Evolutionary conservation across 2,113 vertebrate species (phyloP).

Genomic region (Gambusia holbrooki): DNA sequence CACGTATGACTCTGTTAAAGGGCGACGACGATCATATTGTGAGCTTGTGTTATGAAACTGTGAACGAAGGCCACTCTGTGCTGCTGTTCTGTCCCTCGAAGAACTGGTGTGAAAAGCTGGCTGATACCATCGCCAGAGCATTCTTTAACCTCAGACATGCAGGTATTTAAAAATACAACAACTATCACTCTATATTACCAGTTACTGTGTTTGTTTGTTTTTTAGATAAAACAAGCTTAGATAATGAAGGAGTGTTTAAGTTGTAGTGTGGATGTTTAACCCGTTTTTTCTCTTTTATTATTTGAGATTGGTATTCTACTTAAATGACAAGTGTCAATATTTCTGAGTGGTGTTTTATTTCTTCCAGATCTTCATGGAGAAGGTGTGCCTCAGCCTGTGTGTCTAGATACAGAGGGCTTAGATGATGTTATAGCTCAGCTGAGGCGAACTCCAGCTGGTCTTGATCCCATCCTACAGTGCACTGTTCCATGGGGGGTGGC

Average conservation of each 20-base stretch:
- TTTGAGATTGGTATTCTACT: background rate
- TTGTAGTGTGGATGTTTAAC: background rate
- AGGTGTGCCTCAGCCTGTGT: constrained; percentile 70
- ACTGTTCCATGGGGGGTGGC: constrained; percentile 93
- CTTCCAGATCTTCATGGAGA: constrained; percentile 55
- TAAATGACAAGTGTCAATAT: background rate
- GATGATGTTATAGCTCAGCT: constrained; percentile 88
- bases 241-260: background rate
- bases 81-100: constrained; percentile 96
- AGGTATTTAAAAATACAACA: constrained; percentile 40
- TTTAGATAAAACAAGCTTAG: too few relatives aligned
- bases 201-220: too few relatives aligned
- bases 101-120: constrained; percentile 97
- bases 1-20: constrained; percentile 64
- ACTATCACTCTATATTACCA: too few relatives aligned
- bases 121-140: constrained; percentile 88
- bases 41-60: constrained; percentile 93
- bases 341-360: background rate
- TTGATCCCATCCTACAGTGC: constrained; percentile 88
- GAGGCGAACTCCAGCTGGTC: constrained; percentile 85
- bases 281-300: background rate
- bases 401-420: constrained; percentile 81
- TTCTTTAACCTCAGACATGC: constrained; percentile 85
- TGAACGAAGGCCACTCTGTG: constrained; percentile 88
- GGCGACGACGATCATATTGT: constrained; percentile 95